phyloP scores from a whole-genome alignment of 2,888 invertebrate species.

The Drosophila kambysellisi region DNA sequence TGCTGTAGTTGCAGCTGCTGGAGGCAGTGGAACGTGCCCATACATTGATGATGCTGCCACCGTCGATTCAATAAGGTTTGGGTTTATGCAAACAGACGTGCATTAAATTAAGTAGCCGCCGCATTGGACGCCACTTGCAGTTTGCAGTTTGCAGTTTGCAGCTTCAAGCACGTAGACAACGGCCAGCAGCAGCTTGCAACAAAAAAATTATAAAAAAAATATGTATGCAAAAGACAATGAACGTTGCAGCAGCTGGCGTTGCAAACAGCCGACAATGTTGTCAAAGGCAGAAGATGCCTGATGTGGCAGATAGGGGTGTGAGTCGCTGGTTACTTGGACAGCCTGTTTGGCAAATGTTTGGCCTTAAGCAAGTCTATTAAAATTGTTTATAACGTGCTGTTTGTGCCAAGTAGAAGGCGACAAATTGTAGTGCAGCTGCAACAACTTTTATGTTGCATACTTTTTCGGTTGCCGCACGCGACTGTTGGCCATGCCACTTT shows the following conservation, averaged over 20 bases:
- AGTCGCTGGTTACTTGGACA: constrained; percentile 15
- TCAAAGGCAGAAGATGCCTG: constrained; percentile 30
- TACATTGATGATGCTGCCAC: constrained; percentile 75
- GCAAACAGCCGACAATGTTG: constrained; percentile 64
- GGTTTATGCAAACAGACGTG: constrained; percentile 81
- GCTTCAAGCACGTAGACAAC: constrained; percentile 67
- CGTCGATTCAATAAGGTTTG: constrained; percentile 78
- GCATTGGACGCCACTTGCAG: constrained; percentile 68
- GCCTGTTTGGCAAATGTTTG: constrained; percentile 61
- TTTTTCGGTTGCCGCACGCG: constrained; percentile 40
- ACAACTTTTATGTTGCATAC: constrained; percentile 64
- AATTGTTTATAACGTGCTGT: constrained; percentile 72
- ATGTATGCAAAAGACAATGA: constrained; percentile 57
- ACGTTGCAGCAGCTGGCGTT: constrained; percentile 29
- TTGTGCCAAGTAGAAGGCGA: constrained; percentile 40
- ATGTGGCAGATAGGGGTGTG: background rate
- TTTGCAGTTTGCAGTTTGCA: constrained; percentile 25
- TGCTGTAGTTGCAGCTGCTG: constrained; percentile 37
- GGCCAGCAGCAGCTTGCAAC: constrained; percentile 31
- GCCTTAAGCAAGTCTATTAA: constrained; percentile 80
- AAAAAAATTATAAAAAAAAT: constrained; percentile 29
- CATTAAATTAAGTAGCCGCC: constrained; percentile 80
- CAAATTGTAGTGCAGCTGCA: constrained; percentile 57
- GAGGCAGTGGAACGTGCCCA: constrained; percentile 77
- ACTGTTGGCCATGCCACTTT: constrained; percentile 63